phyloP scores from a whole-genome alignment of 2,113 vertebrate species.

The Tenrec ecaudatus region DNA sequence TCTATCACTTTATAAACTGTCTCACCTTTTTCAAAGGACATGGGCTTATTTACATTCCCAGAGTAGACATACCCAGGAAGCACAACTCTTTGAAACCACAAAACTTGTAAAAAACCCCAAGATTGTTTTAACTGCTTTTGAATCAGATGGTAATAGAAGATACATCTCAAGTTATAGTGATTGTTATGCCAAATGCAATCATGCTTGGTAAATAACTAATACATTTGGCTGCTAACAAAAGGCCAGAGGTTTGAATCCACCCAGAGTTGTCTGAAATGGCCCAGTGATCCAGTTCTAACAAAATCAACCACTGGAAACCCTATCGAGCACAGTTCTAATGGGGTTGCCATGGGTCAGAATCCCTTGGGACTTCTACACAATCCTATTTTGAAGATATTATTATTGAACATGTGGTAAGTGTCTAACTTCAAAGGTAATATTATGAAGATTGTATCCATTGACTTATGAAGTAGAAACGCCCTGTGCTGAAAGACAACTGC shows the following conservation, averaged over 20 bases:
- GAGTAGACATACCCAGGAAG: background rate
- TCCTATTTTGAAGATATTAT: no score
- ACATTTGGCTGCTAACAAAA: background rate
- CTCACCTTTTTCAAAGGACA: background rate
- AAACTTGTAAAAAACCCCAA: background rate
- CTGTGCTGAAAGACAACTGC: no score
- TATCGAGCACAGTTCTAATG: background rate
- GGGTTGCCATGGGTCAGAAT: background rate
- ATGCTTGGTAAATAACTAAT: background rate
- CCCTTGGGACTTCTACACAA: no score
- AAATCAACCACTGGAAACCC: background rate
- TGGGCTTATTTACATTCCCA: background rate
- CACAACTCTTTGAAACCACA: background rate
- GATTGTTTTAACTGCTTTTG: conserved; percentile 11
- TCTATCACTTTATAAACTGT: no score
- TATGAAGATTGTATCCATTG: no score
- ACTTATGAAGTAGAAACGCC: no score
- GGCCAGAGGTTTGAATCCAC: background rate
- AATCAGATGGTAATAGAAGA: background rate
- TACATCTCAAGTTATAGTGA: background rate
- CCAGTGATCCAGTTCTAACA: background rate
- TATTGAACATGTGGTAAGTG: no score
- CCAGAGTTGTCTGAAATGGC: background rate
- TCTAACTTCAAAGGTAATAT: no score
- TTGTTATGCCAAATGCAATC: background rate